These are phyloP conservation scores for Crotalus horridus DNA, from an alignment of 2,113 vertebrate species.

Conservation along the genomic window DNA sequence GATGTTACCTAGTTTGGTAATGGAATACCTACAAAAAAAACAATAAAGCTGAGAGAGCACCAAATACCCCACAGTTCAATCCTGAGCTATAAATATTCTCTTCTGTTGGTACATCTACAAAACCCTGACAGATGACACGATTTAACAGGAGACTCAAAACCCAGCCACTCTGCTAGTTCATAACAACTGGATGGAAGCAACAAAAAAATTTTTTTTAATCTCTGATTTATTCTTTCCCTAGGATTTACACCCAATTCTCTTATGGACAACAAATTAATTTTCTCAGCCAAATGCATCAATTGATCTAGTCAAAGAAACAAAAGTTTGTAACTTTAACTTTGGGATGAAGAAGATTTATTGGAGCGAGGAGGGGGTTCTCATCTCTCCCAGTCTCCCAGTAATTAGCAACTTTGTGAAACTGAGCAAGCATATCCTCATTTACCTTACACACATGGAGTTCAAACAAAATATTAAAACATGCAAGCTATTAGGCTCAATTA, in stretches of 20 bases:
- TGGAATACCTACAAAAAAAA: neutral
- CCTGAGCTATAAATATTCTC: neutral
- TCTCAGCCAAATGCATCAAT: neutral
- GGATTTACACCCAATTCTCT: neutral
- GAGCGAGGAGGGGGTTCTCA: rapidly evolving
- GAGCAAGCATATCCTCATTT: neutral
- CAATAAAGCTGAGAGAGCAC: neutral
- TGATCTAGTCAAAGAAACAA: neutral
- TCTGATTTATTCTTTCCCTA: neutral
- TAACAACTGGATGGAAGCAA: neutral
- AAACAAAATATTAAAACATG: neutral
- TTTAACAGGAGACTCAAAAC: neutral
- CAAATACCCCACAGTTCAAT: neutral
- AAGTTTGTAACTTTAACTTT: neutral
- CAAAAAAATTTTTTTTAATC: neutral
- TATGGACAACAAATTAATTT: neutral
- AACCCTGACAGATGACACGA: neutral
- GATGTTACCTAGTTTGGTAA: neutral
- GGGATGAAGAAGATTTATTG: neutral
- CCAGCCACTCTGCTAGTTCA: neutral
- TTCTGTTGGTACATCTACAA: neutral
- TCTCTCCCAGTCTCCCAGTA: no score
- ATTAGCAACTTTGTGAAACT: neutral
- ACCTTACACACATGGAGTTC: neutral
- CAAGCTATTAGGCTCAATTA: neutral